phyloP scores from a whole-genome alignment of 2,888 invertebrate genomes.

The Celastrina argiolus region DNA sequence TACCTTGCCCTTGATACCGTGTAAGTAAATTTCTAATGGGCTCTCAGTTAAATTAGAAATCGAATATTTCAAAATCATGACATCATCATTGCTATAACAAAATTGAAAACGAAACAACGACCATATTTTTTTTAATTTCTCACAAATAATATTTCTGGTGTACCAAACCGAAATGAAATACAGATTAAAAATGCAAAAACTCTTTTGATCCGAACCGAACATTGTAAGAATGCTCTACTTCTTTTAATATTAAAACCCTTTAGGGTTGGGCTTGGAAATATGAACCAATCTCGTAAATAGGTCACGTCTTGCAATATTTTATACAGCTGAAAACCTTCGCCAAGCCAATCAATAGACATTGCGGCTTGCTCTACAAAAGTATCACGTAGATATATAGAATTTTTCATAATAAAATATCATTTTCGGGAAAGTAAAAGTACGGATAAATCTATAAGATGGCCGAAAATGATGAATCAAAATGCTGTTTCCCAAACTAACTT shows the following conservation, averaged over 20 bases:
- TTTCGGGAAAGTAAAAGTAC: slow-evolving; percentile 15
- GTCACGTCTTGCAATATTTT: slow-evolving; percentile 21
- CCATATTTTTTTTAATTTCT: background rate
- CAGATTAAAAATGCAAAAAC: slow-evolving; percentile 11
- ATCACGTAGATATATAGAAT: slow-evolving; percentile 17
- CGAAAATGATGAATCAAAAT: too few species aligned
- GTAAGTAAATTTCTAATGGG: too few species aligned
- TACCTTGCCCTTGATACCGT: too few species aligned
- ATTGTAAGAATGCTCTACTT: slow-evolving; percentile 1
- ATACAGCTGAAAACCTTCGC: slow-evolving; percentile 15
- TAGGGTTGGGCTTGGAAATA: slow-evolving; percentile 19
- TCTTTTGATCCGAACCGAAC: background rate
- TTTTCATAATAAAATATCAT: too few species aligned
- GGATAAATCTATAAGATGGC: background rate
- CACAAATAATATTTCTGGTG: background rate
- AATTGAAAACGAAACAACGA: background rate
- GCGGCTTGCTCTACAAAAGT: slow-evolving; percentile 18
- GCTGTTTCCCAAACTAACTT: too few species aligned
- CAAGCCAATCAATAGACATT: slow-evolving; percentile 18
- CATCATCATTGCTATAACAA: too few species aligned
- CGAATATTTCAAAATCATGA: too few species aligned
- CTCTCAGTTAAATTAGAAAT: too few species aligned
- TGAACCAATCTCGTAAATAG: slow-evolving; percentile 17
- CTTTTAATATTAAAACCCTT: slow-evolving; percentile 10
- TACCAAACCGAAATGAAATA: background rate